These are phyloP conservation scores for Heteromurus nitidus DNA, from an alignment of 2,888 invertebrate species.

Conservation along the genomic window DNA sequence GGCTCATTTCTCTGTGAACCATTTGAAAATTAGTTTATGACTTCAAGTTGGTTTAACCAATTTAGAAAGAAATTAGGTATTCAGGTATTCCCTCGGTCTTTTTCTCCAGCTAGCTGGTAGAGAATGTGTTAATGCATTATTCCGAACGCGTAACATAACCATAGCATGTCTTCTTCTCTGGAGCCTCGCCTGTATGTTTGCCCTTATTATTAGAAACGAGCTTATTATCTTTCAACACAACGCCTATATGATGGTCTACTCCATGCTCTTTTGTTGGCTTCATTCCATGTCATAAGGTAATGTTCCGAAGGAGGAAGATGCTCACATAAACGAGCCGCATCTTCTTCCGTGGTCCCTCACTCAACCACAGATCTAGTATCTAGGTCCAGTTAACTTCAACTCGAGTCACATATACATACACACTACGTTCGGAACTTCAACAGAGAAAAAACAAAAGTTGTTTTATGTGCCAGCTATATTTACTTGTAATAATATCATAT, in stretches of 20 bases:
- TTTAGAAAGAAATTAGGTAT: conserved; percentile 46
- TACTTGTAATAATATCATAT: conserved; percentile 33
- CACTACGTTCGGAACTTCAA: background rate
- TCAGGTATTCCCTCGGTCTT: conserved; percentile 34
- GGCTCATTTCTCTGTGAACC: conserved; percentile 41
- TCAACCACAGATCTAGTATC: conserved; percentile 43
- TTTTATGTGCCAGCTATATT: conserved; percentile 32
- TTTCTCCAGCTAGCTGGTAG: too few species aligned
- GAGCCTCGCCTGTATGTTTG: conserved; percentile 24
- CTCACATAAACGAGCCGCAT: background rate
- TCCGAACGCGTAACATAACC: conserved; percentile 4
- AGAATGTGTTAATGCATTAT: conserved; percentile 36
- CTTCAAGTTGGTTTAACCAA: conserved; percentile 54
- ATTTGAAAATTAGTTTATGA: conserved; percentile 55
- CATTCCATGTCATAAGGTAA: conserved; percentile 49
- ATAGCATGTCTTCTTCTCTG: too few species aligned
- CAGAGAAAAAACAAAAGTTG: background rate
- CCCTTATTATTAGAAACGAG: conserved; percentile 48
- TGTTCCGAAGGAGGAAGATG: conserved; percentile 19
- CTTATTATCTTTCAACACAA: conserved; percentile 44
- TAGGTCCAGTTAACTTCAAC: conserved; percentile 19
- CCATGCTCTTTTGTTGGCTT: conserved; percentile 31
- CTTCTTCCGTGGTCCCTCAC: background rate
- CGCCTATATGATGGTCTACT: background rate
- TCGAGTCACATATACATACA: too few species aligned